Conservation (phyloP, 2,888 invertebrate species). For the Nowickia ferox region DNA sequence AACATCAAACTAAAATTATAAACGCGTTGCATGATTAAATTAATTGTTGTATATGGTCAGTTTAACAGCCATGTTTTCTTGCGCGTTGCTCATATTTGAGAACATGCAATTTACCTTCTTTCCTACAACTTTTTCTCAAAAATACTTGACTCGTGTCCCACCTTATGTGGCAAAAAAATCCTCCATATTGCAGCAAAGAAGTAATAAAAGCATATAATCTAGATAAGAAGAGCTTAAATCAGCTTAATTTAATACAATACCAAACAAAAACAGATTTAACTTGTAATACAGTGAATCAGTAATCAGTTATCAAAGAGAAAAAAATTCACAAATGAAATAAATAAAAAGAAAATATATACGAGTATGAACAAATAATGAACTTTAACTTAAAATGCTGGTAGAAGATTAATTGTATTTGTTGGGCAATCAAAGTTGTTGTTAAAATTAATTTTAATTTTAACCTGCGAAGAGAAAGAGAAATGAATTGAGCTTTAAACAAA, state of each 20-base stretch:
- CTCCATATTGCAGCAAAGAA: slow-evolving; percentile 30
- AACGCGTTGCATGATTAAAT: slow-evolving; percentile 10
- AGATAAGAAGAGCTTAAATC: slow-evolving; percentile 67
- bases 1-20: not conserved
- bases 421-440: slow-evolving; percentile 50
- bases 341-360: not conserved
- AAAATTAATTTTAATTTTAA: slow-evolving; percentile 30
- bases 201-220: slow-evolving; percentile 51
- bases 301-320: not conserved
- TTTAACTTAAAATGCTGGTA: slow-evolving; percentile 25
- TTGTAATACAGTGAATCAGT: slow-evolving; percentile 47
- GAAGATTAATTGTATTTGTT: slow-evolving; percentile 53
- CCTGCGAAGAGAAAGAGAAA: not conserved
- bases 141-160: slow-evolving; percentile 64
- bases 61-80: slow-evolving; percentile 12
- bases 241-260: slow-evolving; percentile 58
- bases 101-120: slow-evolving; percentile 62
- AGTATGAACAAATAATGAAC: slow-evolving; percentile 24
- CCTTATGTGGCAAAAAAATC: slow-evolving; percentile 33
- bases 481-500: slow-evolving; percentile 29
- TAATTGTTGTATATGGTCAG: not conserved
- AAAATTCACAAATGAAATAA: slow-evolving; percentile 10
- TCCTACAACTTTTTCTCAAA: slow-evolving; percentile 72
- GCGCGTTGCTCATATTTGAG: not conserved
- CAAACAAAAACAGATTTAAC: slow-evolving; percentile 42